Evolutionary conservation across 2,113 vertebrate species (phyloP).

Genomic region (Semicossyphus pulcher): DNA sequence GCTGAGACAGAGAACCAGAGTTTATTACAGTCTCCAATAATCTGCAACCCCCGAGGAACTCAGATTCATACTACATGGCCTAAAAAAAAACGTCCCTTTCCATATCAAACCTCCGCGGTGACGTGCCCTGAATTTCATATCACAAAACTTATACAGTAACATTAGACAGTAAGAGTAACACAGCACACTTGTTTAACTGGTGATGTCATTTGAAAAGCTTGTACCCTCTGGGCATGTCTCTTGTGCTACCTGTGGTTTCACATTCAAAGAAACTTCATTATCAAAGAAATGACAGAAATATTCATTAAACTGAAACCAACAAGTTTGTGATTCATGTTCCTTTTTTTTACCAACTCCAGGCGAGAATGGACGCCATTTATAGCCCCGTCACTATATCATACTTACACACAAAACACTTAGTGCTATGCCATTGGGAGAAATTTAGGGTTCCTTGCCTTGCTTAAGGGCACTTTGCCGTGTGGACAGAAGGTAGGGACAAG

Average conservation of each 20-base stretch:
- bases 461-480: neutral
- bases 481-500: neutral
- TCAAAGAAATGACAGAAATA: neutral
- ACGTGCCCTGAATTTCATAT: constrained; percentile 15
- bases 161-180: neutral
- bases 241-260: neutral
- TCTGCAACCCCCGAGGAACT: constrained; percentile 64
- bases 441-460: constrained; percentile 18
- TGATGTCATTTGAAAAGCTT: constrained; percentile 1
- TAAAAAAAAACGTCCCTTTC: constrained; percentile 32
- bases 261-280: neutral
- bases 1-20: constrained; percentile 69
- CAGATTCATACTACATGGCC: constrained; percentile 36
- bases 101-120: constrained; percentile 8
- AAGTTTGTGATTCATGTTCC: fast-evolving
- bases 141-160: neutral
- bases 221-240: neutral
- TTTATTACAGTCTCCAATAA: constrained; percentile 78
- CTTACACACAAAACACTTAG: neutral
- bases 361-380: neutral
- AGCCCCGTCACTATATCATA: neutral
- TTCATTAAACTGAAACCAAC: neutral
- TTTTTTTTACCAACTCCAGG: neutral
- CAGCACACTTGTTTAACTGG: neutral
- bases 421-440: constrained; percentile 2